phyloP scores from a whole-genome alignment of 2,113 vertebrate genomes.

The Eonycteris spelaea region DNA sequence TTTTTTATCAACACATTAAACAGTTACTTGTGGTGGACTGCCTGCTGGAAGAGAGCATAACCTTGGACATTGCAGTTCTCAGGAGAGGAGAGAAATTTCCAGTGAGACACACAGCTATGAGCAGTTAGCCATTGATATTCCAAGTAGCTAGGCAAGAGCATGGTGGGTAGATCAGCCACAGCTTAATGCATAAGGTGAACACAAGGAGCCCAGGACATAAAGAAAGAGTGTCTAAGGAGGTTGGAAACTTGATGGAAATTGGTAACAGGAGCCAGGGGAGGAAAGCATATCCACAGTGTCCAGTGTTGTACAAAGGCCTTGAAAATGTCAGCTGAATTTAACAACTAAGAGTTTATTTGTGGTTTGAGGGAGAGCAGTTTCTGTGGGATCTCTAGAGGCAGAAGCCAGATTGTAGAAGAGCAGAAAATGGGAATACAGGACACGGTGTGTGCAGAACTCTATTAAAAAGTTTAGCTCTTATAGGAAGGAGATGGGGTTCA shows the following conservation, averaged over 20 bases:
- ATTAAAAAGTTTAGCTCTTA: neutral
- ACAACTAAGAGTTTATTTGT: neutral
- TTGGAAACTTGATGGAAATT: neutral
- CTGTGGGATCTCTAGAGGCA: neutral
- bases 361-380: neutral
- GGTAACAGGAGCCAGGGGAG: neutral
- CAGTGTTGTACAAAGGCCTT: neutral
- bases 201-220: neutral
- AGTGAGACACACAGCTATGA: neutral
- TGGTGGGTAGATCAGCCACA: neutral
- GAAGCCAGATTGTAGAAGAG: neutral
- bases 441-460: neutral
- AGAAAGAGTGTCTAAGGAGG: neutral
- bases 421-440: neutral
- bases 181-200: neutral
- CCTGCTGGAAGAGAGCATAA: neutral
- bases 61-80: neutral
- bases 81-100: neutral
- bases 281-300: neutral
- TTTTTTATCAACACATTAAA: neutral
- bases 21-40: neutral
- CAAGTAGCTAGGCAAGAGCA: neutral
- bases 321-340: neutral
- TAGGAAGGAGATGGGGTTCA: neutral
- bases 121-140: rapidly evolving